Conservation (phyloP, 1,140 invertebrate species). For the Philopotamus ludificatus region DNA sequence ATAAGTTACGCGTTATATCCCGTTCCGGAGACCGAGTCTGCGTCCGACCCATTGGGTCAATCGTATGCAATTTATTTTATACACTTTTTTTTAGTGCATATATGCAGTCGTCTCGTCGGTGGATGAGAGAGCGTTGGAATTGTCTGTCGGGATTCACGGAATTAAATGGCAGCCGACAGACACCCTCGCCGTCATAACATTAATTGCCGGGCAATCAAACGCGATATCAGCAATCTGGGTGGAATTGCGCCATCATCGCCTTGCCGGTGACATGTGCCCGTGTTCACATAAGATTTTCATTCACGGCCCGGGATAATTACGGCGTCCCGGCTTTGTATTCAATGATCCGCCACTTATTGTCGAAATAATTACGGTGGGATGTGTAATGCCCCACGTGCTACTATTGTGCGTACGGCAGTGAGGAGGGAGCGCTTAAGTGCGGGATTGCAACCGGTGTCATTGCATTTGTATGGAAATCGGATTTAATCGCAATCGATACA, state of each 20-base stretch:
- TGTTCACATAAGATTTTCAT: slow-evolving; percentile 18
- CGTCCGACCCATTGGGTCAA: background rate
- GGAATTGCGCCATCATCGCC: background rate
- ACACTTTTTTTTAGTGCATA: slow-evolving; percentile 1
- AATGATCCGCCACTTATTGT: slow-evolving; percentile 11
- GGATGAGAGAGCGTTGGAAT: background rate
- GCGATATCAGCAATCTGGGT: background rate
- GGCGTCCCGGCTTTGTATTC: slow-evolving; percentile 6
- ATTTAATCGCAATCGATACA: no score
- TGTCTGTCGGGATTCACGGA: no score
- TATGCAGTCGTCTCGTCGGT: background rate
- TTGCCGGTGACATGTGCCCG: background rate
- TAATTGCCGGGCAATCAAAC: background rate
- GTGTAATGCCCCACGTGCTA: slow-evolving; percentile 6
- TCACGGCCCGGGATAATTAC: background rate
- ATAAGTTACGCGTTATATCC: slow-evolving; percentile 13
- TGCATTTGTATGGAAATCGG: background rate
- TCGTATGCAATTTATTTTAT: no score
- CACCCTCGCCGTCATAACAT: no score
- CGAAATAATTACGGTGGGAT: background rate
- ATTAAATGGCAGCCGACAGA: no score
- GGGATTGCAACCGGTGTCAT: background rate
- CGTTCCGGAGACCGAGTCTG: background rate
- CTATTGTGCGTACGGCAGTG: background rate
- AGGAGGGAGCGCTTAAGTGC: background rate